Conservation (phyloP, 2,888 invertebrate species). For the Drosophila vallismaia region DNA sequence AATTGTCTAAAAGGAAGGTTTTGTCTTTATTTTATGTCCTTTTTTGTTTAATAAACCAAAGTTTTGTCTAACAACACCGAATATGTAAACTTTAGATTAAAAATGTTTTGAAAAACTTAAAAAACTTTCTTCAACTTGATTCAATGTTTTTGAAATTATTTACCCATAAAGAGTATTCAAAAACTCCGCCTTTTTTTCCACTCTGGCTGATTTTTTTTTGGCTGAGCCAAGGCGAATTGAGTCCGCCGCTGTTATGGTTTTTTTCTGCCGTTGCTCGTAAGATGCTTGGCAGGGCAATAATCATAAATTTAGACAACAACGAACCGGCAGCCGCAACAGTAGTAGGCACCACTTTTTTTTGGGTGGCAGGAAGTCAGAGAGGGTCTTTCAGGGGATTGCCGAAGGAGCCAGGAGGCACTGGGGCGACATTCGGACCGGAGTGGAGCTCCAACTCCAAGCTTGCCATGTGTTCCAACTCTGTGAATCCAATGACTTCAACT, state of each 20-base stretch:
- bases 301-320: conserved; percentile 79
- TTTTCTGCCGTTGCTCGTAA: conserved; percentile 62
- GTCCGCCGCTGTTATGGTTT: conserved; percentile 52
- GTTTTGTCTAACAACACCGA: too few relatives aligned
- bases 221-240: conserved; percentile 75
- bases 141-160: not conserved
- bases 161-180: not conserved
- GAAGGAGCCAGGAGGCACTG: conserved; percentile 4
- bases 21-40: too few relatives aligned
- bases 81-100: too few relatives aligned
- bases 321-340: conserved; percentile 74
- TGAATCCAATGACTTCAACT: conserved; percentile 11
- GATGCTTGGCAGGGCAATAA: conserved; percentile 78
- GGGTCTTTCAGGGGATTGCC: conserved; percentile 6
- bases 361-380: not conserved
- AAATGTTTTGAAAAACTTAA: too few relatives aligned
- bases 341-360: conserved; percentile 46
- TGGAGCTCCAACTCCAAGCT: conserved; percentile 24
- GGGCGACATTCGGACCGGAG: conserved; percentile 23
- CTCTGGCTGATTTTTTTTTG: conserved; percentile 9
- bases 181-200: not conserved
- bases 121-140: not conserved
- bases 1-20: too few relatives aligned
- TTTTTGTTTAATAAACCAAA: too few relatives aligned
- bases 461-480: conserved; percentile 29